These are phyloP conservation scores for Heterodera filipjevi DNA, from an alignment of 2,888 invertebrate species.

Conservation along the genomic window DNA sequence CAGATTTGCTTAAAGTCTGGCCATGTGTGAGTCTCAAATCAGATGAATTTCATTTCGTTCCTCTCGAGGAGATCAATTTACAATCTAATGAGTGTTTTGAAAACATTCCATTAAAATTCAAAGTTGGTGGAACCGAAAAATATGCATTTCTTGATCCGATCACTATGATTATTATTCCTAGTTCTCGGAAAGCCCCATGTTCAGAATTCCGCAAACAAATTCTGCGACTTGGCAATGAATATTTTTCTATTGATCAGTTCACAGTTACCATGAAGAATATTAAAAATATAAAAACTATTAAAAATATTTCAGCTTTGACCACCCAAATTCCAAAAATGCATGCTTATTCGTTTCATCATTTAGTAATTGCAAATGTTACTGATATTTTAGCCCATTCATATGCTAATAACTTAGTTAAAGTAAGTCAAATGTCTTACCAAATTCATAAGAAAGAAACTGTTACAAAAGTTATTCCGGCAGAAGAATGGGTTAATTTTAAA, in stretches of 20 bases:
- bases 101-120: neutral
- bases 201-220: neutral
- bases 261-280: neutral
- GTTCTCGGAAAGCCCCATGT: neutral
- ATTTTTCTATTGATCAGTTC: neutral
- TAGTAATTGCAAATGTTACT: slow-evolving; percentile 6
- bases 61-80: neutral
- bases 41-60: neutral
- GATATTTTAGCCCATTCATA: neutral
- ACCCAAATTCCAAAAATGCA: neutral
- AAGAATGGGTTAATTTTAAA: neutral
- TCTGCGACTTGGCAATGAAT: neutral
- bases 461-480: neutral
- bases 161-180: neutral
- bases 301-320: no score
- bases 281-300: neutral
- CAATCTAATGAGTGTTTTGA: neutral
- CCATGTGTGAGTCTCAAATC: neutral
- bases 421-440: neutral
- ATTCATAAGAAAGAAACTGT: neutral
- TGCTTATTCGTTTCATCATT: neutral
- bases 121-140: neutral
- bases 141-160: neutral
- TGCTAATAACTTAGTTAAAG: neutral
- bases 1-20: neutral